phyloP scores from a whole-genome alignment of 1,140 invertebrate genomes.

The Bacillus rossius region DNA sequence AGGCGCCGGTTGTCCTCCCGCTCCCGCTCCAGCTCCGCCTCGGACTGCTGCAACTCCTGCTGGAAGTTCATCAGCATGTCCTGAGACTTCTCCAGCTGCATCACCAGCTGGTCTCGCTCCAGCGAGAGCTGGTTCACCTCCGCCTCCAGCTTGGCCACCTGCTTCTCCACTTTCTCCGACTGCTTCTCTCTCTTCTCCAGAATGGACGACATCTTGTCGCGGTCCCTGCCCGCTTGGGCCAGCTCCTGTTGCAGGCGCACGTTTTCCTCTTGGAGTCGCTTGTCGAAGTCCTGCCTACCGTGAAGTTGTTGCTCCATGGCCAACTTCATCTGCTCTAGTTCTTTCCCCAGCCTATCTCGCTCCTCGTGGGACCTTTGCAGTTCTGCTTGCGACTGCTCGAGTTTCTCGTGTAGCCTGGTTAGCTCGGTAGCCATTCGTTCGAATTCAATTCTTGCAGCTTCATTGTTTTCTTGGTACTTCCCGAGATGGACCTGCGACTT shows the following conservation, averaged over 20 bases:
- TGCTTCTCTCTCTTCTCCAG: slow-evolving; percentile 69
- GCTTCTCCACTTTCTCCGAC: slow-evolving; percentile 74
- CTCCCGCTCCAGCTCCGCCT: slow-evolving; percentile 73
- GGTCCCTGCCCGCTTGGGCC: slow-evolving; percentile 59
- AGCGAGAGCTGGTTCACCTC: slow-evolving; percentile 79
- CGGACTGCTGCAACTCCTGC: slow-evolving; percentile 75
- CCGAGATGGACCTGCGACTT: slow-evolving; percentile 73
- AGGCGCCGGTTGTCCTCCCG: slow-evolving; percentile 71
- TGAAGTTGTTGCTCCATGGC: slow-evolving; percentile 58
- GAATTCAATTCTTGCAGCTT: slow-evolving; percentile 72
- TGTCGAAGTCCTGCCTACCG: slow-evolving; percentile 27
- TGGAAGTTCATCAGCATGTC: slow-evolving; percentile 91
- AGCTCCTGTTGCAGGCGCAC: slow-evolving; percentile 62
- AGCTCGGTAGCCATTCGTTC: slow-evolving; percentile 76
- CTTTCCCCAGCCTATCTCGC: slow-evolving; percentile 57
- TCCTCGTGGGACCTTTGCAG: slow-evolving; percentile 39
- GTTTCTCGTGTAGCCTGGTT: slow-evolving; percentile 67
- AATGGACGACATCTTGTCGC: slow-evolving; percentile 66
- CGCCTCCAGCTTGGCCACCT: slow-evolving; percentile 73
- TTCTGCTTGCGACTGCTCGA: slow-evolving; percentile 61
- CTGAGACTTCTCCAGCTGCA: slow-evolving; percentile 86
- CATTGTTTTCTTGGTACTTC: slow-evolving; percentile 74
- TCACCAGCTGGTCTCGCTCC: slow-evolving; percentile 80
- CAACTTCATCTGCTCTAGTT: slow-evolving; percentile 58
- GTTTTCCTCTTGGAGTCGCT: slow-evolving; percentile 51